Base-by-base conservation (phyloP, 2,113 vertebrate species). In the Scomber colias region DNA sequence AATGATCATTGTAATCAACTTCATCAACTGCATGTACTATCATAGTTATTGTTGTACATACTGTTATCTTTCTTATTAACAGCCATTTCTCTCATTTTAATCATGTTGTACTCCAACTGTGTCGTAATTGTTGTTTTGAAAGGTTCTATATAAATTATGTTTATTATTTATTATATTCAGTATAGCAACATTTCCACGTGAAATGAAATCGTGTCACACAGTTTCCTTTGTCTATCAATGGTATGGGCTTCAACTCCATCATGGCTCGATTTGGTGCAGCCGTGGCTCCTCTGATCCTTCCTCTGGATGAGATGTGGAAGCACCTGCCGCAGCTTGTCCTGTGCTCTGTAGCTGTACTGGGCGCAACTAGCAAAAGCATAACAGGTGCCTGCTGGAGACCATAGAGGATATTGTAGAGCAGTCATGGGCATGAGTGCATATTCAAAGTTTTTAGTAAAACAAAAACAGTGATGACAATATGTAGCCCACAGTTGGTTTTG, bases 271-370 rank as follows among this genome's bases (percentile, higher is more conserved):
- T 96, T 4, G 96, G 96, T 1, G 95, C 95, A 3, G 95, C 96
- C 5, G 51, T 95, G 80, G 90, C 95, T 48, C 96, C 96, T 11
- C n/a, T 97, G 83, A 93, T 94, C 10, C 87, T 92, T 44, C 82
- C 97, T 66, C 85, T 97, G 79, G 95, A 96, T 0, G 95, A 93
- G 12, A 60, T 95, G 19, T 97, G 96, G 96, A 77, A 51, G n/a
- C 9, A 87, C 3, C 87, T 97, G 16, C 96, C 96, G 4, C 93
- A 94, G 71, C 51, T 95, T 12, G 56, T 91, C 24, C 93, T 96
- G 63, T 95, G 88, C 82, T 91, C 49, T 6, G 2, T 73, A 0
- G 91, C 95, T 10, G 10, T 95, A 11, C 61, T 95, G 5, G 93
- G 93, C 30, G 92, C 53, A 17, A 35, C 91, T 2, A 11, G 90